Evolutionary conservation across 2,888 invertebrate genomes (phyloP).

Genomic region (Camponotus fellah): DNA sequence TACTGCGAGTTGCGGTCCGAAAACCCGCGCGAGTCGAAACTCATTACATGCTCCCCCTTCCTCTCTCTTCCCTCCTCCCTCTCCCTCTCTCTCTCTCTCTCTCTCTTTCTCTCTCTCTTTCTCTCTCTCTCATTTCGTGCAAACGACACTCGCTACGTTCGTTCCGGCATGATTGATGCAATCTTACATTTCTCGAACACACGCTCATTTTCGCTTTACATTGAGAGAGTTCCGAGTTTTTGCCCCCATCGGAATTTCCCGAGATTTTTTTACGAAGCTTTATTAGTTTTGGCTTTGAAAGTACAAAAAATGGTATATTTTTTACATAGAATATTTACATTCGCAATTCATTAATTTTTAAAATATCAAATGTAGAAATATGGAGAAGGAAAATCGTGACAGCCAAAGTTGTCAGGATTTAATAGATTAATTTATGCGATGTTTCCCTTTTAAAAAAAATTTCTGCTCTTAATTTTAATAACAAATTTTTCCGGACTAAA

Average conservation of each 20-base stretch:
- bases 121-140: neutral
- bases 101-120: neutral
- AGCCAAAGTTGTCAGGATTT: neutral
- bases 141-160: neutral
- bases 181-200: neutral
- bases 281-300: neutral
- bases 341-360: neutral
- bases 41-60: constrained; percentile 7
- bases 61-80: neutral
- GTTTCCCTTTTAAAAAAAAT: neutral
- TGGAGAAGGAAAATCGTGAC: neutral
- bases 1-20: constrained; percentile 28
- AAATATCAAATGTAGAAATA: neutral
- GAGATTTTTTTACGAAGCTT: constrained; percentile 19
- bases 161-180: neutral
- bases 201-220: neutral
- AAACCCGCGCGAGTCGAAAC: constrained; percentile 41
- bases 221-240: constrained; percentile 7
- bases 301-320: neutral
- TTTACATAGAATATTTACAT: neutral
- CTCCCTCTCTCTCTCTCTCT: no score
- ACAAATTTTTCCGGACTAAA: constrained; percentile 3
- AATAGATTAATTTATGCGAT: neutral
- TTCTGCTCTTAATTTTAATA: neutral
- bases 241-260: neutral